Percentiles rank a stretch among this genome's conserved stretches.
Evolutionary conservation across 2,888 invertebrate species (phyloP).

Genomic region (Anaspis maculata): DNA sequence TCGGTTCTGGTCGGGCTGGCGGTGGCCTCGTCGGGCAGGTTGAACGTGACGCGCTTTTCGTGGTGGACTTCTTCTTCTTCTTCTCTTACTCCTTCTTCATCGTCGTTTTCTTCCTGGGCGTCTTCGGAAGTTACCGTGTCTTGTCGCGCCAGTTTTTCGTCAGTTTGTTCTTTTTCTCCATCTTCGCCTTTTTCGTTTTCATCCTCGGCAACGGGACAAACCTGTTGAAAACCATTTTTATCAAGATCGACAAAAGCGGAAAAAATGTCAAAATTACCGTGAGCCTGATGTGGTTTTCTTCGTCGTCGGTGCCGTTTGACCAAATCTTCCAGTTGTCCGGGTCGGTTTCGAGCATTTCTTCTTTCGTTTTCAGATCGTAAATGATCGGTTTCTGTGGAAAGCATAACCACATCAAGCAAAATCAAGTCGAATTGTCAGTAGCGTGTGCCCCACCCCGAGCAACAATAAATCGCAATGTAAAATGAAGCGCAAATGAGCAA

Average conservation of each 20-base stretch:
- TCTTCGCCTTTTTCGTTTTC: background rate
- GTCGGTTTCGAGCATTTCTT: slow-evolving; percentile 35
- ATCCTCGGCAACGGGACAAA: background rate
- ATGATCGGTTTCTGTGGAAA: slow-evolving; percentile 10
- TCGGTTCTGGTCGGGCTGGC: slow-evolving; percentile 4
- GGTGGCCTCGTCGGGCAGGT: slow-evolving; percentile 20
- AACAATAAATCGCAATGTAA: no score
- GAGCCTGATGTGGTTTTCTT: slow-evolving; percentile 32
- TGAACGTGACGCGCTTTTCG: slow-evolving; percentile 25
- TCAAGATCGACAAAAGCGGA: no score
- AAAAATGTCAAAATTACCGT: slow-evolving; percentile 27
- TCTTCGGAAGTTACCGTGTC: no score
- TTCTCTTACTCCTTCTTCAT: no score
- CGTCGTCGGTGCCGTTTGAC: slow-evolving; percentile 28
- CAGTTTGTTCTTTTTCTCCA: no score
- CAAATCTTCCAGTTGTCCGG: slow-evolving; percentile 21
- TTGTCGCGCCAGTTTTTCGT: no score
- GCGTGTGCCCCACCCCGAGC: no score
- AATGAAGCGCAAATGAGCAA: no score
- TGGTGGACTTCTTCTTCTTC: no score
- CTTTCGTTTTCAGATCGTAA: slow-evolving; percentile 27
- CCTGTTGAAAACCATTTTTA: no score
- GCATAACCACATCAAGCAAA: no score
- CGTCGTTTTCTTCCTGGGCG: background rate
- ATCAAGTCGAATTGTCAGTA: background rate